Base-by-base conservation (phyloP, 2,797 vertebrate species). In the Aselliscus stoliczkanus region DNA sequence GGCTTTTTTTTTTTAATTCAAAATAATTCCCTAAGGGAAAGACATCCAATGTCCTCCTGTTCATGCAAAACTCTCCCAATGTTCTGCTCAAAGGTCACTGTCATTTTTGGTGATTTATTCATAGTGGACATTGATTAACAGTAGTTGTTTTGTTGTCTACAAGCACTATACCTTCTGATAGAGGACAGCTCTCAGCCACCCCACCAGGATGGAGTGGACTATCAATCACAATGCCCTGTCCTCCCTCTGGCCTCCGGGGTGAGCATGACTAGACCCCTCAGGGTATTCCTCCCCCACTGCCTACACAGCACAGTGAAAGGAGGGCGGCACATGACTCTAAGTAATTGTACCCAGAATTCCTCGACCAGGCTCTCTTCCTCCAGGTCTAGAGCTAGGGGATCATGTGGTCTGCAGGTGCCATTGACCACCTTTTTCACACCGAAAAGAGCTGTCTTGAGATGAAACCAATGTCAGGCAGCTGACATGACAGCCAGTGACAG, bases 21-120 rank as follows among this genome's bases (percentile, higher is more conserved):
- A 88, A 95, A 67, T 95, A 27, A 94, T 91, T 91, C 31, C 91
- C 20, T 82, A 67, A 25, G 29, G 23, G 64, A 65, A 88, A 93
- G 17, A 75, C 42, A 94, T 11, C 10, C 92, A 81, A 31, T 31
- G 65, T 69, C n/a, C 58, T 92, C 39, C 70, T 93, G 20, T 5
- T 47, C 58, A 89, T 37, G 39, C 23, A 92, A 90, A 86, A 70
- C 17, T 54, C 73, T 80, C 60, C 58, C 58, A 95, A 69, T 90
- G 75, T 79, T 92, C 44, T 39, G n/a, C 62, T 92, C 75, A 52
- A 65, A 93, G 34, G 77, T 73, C 64, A 25, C 58, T 64, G 83
- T 58, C 44, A 95, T 65, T 90, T 94, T 17, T n/a, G 17, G 34
- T 42, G 60, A 75, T 72, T 65, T 89, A 79, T 58, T 62, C 50